Evolutionary conservation across 2,888 invertebrate species (phyloP), one percentile per base, ranked within the genome.

Genomic region (Caenorhabditis zanzibari): DNA sequence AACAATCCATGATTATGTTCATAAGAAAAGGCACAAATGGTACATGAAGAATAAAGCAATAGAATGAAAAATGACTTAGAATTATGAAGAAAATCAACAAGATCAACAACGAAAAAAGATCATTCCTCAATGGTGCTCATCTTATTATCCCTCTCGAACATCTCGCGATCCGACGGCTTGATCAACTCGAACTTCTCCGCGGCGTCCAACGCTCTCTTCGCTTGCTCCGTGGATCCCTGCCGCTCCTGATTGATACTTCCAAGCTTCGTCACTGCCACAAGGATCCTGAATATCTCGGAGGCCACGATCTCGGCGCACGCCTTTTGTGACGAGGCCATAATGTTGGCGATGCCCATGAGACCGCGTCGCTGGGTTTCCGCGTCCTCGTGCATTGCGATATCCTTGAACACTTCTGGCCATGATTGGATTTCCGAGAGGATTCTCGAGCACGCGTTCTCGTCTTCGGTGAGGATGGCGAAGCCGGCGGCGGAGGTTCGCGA

Each of bases 261-360:
- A 58, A 92, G 61, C 73, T 92, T 92, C 14, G 91, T 88, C 41
- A 92, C 89, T 3, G 92, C 92, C 9, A 92, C 88, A 44, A 92
- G 84, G 22, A 92, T 84, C 32, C 90, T 88, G 87, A 92, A 92
- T 7, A 92, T 68, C 54, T 90, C 90, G 19, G 87, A 89, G 16
- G 90, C 88, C 28, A 92, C 86, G 35, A 92, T 88, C 75, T 91
- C 89, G 6, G 90, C 87, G 58, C 91, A 91, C 24, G 90, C 74
- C 52, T 89, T 90, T 56, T 90, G 86, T 58, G 84, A 85, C 22
- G 77, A 72, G 24, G 90, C 87, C 85, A 92, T 89, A 35, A 92
- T 89, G 74, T 92, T 92, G 5, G 89, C 89, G 28, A 92, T 88
- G 9, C 83, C 91, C 82, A 91, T 88, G 52, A 92, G 61, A 22